phyloP scores from a whole-genome alignment of 2,113 vertebrate genomes.

The Speoplatyrhinus poulsoni region DNA sequence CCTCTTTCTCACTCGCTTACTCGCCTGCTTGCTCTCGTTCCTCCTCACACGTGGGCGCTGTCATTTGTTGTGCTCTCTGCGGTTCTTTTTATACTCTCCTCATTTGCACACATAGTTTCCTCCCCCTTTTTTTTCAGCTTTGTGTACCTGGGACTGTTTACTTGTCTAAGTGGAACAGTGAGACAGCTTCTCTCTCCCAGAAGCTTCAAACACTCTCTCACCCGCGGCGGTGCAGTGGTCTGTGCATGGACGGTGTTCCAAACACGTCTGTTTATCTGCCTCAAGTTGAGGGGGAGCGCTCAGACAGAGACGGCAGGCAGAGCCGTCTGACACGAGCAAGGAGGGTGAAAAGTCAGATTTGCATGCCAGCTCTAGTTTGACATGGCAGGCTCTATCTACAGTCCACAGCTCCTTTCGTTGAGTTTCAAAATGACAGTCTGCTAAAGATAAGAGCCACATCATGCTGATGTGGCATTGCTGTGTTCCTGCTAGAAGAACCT shows the following conservation, averaged over 20 bases:
- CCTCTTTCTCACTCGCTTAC: neutral
- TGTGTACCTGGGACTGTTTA: conserved; percentile 63
- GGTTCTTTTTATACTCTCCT: conserved; percentile 10
- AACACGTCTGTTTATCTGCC: conserved; percentile 47
- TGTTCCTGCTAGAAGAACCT: conserved; percentile 23
- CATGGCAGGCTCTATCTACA: conserved; percentile 44
- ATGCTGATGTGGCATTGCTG: conserved; percentile 16
- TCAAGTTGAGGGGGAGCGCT: conserved; percentile 18
- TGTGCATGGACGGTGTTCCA: conserved; percentile 57
- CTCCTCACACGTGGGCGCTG: neutral
- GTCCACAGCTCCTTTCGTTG: conserved; percentile 59
- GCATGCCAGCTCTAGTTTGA: conserved; percentile 45
- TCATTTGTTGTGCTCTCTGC: neutral
- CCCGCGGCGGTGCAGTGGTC: conserved; percentile 24
- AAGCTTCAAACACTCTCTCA: conserved; percentile 51
- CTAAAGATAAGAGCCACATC: conserved; percentile 63
- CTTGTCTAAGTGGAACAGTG: conserved; percentile 47
- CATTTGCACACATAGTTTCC: neutral
- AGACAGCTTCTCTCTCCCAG: conserved; percentile 41
- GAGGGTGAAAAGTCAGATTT: conserved; percentile 12
- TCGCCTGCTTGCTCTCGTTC: neutral
- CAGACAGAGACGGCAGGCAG: neutral
- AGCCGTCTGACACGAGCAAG: conserved; percentile 18
- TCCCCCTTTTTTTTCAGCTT: conserved; percentile 6
- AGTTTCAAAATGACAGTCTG: conserved; percentile 66